Evolutionary conservation across 2,797 vertebrate species (phyloP), one percentile per base, ranked within the genome.

Genomic region (Staurois parvus): DNA sequence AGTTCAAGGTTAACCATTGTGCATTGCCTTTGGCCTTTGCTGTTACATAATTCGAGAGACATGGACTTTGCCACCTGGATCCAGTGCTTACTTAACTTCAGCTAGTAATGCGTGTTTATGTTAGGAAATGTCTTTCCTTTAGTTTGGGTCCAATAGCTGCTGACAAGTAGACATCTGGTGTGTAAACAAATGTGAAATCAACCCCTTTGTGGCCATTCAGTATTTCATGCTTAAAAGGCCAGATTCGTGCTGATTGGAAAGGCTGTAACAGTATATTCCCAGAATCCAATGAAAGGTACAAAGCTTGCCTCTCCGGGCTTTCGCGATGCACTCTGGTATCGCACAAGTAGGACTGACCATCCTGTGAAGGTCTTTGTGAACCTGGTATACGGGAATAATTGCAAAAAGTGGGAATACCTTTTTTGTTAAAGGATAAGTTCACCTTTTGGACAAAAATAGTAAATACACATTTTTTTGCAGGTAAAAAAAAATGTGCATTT

Each of bases 1-100:
- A 84, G 83, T 84, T 84, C 76, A 78, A 48, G 48, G 37, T 40
- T 83, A 83, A 83, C 81, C 40, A 66, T 83, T 75, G 72, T 67
- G 21, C 72, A 48, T 75, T 83, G 72, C 69, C 24, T 19, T 84
- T 84, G 64, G 67, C 66, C 67, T 70, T 84, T 45, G 40, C 34
- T 64, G 40, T 62, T 29, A 45, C 80, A 74, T 70, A 66, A 64
- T 32, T 83, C 29, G 73, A 74, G 26, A 64, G 59, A 64, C 21
- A 37, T 45, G 24, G 56, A n/a, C 81, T 59, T n/a, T 34, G 72
- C 56, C 81, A 83, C 81, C 81, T 83, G 81, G 81, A 72, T 30
- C 19, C 37, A 75, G 28, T 45, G 21, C 37, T 83, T 17, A 64
- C 74, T 66, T 83, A 75, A 75, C 45, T 34, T 21, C 67, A 56